Evolutionary conservation across 2,113 vertebrate genomes (phyloP), one percentile per base, ranked within the genome.

Genomic region (Nothobranchius kuhntae): DNA sequence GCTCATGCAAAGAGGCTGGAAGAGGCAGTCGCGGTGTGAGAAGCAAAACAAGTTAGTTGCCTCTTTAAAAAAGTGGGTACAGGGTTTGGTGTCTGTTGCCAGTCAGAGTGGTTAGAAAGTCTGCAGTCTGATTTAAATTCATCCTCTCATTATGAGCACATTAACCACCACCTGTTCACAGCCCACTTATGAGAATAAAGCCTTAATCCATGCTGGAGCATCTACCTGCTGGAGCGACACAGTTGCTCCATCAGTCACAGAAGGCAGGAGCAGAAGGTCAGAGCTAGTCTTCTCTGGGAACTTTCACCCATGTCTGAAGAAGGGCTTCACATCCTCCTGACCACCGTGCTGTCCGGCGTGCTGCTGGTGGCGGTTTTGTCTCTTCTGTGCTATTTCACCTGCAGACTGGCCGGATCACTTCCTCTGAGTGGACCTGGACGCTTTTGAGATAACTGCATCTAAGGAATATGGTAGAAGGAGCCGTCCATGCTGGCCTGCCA

Each of bases 361-460:
- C 45, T 94, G 51, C 58, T 92, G 38, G 10, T 88, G 9, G 80
- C 80, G 0, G 91, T 91, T 30, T 38, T 92, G 75, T 61, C 52
- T 0, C 61, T 93, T 54, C 85, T 94, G 9, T 94, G 92, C 71
- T 93, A 65, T 81, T 93, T 92, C 54, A 91, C 81, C 78, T 93
- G 93, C 84, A 88, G 93, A 44, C 81, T 94, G 74, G 86, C 89
- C 9, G 78, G 83, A 13, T 71, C 91, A 0, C 44, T 91, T 61
- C 89, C 87, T 42, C 21, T 84, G 40, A 90, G 86, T 36, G 80
- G 91, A 55, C 91, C 91, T 7, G 78, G 84, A 13, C 66, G 42
- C 9, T 87, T 92, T 45, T 93, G 84, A 92, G n/a, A 5, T 2
- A 40, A 6, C 45, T 15, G 2, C 21, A 12, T 57, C 52, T 9